Percentiles rank a stretch among this genome's conserved stretches.
These are phyloP conservation scores for Lottia gigantea DNA, from an alignment of 2,888 invertebrate genomes.

Conservation along the genomic window DNA sequence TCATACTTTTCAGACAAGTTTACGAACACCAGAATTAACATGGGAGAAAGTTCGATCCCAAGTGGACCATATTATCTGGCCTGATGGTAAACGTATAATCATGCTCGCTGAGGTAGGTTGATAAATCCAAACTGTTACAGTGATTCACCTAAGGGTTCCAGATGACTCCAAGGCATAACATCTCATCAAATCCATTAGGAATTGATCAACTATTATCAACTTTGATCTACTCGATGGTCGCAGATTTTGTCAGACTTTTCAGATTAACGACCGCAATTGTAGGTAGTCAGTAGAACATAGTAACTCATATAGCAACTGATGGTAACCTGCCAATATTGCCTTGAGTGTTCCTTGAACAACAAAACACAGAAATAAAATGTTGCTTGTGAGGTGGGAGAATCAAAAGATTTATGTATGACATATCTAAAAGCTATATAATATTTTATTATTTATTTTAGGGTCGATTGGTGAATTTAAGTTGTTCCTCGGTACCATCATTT, in stretches of 20 bases:
- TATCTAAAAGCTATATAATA: no score
- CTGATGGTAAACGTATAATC: conserved; percentile 94
- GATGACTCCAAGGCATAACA: no score
- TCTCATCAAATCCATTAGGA: no score
- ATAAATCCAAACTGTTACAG: no score
- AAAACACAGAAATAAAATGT: no score
- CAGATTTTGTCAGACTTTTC: no score
- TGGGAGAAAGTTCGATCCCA: conserved; percentile 98
- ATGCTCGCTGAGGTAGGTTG: conserved; percentile 81
- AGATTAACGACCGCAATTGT: no score
- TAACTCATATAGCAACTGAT: neutral
- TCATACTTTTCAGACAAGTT: conserved; percentile 60
- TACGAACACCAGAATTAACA: conserved; percentile 91
- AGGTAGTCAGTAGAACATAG: no score
- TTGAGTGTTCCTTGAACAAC: no score
- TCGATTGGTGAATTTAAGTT: conserved; percentile 91
- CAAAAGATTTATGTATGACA: no score
- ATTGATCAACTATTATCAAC: neutral
- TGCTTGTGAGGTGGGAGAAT: no score
- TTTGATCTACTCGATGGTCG: neutral
- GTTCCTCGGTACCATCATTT: conserved; percentile 96
- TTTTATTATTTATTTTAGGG: conserved; percentile 71
- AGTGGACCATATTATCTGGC: conserved; percentile 99
- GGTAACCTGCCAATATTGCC: neutral
- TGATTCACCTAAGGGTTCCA: no score